Evolutionary conservation across 2,888 invertebrate species (phyloP), one percentile per base, ranked within the genome.

Genomic region (Corythucha ciliata): DNA sequence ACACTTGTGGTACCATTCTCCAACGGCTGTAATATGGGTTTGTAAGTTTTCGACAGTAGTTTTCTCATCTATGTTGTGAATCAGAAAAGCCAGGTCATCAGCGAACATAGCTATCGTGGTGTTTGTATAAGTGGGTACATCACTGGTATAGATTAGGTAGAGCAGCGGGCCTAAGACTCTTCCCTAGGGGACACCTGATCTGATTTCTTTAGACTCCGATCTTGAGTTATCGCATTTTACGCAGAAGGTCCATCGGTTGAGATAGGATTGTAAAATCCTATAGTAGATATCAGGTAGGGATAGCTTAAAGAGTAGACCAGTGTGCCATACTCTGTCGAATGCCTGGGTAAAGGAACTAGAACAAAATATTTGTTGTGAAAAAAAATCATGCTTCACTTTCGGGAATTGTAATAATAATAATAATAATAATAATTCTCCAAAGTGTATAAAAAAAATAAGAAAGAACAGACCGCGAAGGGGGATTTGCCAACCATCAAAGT

Each of bases 41-140:
- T 22, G 41, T 4, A 22, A 22, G n/a, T 25, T 24, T 8, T 12
- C 12, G 41, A 21, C 25, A 8, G 41, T 24, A 20, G 41, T 8
- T 41, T n/a, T 22, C 24, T 25, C 41, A 41, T 41, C 41, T 25
- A 21, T 12, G 25, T 41, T 8, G 3, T 25, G 7, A n/a, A 12
- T 41, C 24, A 41, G 5, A 24, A 44, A 8, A 18, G 44, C 8
- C 18, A 27, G 14, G 29, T 44, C 44, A 29, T 44, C 44, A 16
- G 29, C 44, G 12, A 27, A 44, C 44, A 44, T 44, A 20, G 44
- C 44, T 21, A 44, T 40, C 25, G 24, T 10, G 25, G 40, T 40
- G 40, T 40, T 40, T 21, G 40, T 7, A 7, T 24, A 40, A 16
- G 40, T 22, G 7, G 24, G 40, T 4, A 22, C 25, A n/a, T 22